These are phyloP conservation scores for Hippocampus barbouri DNA, from an alignment of 2,113 vertebrate genomes.

Conservation along the genomic window DNA sequence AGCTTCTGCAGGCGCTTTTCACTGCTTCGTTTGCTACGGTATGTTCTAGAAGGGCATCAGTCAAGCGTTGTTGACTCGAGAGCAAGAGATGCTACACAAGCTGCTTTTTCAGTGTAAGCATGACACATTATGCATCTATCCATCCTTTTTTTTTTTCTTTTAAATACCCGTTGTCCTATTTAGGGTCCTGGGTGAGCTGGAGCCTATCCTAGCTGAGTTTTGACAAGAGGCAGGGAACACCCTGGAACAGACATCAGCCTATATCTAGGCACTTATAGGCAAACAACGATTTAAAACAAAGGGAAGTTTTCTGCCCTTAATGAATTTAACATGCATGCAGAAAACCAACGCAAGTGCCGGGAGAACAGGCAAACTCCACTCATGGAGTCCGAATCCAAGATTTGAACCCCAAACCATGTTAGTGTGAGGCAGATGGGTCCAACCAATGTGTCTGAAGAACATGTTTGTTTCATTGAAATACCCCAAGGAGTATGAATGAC, in stretches of 20 bases:
- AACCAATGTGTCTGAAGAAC: no score
- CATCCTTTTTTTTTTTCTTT: background rate
- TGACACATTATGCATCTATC: conserved; percentile 2
- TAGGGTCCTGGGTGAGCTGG: background rate
- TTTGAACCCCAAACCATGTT: no score
- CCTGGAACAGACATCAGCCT: background rate
- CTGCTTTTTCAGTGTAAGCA: background rate
- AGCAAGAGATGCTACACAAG: conserved; percentile 18
- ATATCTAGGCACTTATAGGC: background rate
- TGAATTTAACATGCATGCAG: no score
- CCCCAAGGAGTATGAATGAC: background rate
- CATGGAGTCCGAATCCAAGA: no score
- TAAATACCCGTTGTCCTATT: background rate
- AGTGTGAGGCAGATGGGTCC: no score
- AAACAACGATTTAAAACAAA: background rate
- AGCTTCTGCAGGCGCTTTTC: conserved; percentile 24
- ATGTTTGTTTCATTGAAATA: background rate
- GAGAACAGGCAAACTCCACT: no score
- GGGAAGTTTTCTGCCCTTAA: no score
- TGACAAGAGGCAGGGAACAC: background rate
- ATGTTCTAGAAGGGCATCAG: conserved; percentile 5
- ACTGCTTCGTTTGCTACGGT: conserved; percentile 16
- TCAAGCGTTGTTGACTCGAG: conserved; percentile 13
- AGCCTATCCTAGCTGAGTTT: background rate
- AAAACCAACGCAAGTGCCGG: no score